phyloP scores from a whole-genome alignment of 2,888 invertebrate species.

The Leptinotarsa rubiginosa region DNA sequence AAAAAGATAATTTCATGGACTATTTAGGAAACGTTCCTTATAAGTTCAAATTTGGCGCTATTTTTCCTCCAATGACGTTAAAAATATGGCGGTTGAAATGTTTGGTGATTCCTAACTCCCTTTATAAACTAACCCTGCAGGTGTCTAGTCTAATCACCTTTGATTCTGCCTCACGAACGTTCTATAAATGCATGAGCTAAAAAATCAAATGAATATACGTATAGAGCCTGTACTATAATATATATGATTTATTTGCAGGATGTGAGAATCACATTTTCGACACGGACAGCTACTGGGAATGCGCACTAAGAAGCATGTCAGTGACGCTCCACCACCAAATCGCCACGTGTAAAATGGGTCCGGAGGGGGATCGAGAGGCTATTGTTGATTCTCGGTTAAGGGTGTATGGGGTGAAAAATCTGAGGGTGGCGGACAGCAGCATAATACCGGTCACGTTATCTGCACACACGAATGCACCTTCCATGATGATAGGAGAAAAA shows the following conservation, averaged over 20 bases:
- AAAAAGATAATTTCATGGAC: too few species aligned
- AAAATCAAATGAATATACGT: too few species aligned
- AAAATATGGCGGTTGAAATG: too few species aligned
- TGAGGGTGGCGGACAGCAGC: constrained; percentile 77
- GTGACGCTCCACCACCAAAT: constrained; percentile 77
- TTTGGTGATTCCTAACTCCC: too few species aligned
- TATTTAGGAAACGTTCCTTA: too few species aligned
- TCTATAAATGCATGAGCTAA: too few species aligned
- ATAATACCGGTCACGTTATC: constrained; percentile 76
- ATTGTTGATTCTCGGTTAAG: constrained; percentile 66
- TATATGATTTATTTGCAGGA: constrained; percentile 52
- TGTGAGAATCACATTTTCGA: constrained; percentile 68
- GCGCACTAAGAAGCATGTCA: constrained; percentile 71
- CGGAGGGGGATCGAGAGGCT: constrained; percentile 65
- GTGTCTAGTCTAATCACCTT: too few species aligned
- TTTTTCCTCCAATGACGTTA: too few species aligned
- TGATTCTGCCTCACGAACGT: too few species aligned
- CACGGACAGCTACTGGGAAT: constrained; percentile 77
- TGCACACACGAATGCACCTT: constrained; percentile 76
- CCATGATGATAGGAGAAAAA: constrained; percentile 80
- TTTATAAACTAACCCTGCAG: too few species aligned
- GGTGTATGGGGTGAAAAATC: constrained; percentile 70
- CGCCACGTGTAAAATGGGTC: constrained; percentile 72
- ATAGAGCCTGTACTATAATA: too few species aligned
- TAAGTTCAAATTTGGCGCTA: too few species aligned